Evolutionary conservation across 2,888 invertebrate genomes (phyloP), one percentile per base, ranked within the genome.

Genomic region (Bedellia somnulentella): DNA sequence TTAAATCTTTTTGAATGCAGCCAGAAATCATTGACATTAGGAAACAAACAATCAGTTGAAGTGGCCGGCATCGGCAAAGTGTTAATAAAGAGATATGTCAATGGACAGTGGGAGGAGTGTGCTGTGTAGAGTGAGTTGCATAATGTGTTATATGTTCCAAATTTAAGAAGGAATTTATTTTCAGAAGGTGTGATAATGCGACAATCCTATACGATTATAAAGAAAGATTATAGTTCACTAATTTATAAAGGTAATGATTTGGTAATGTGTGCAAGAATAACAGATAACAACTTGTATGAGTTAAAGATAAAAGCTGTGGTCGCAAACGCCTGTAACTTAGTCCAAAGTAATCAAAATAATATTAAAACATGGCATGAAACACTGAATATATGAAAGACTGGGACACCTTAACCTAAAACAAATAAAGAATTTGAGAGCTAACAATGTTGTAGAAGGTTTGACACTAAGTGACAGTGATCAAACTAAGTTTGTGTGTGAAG

Each of bases 361-460:
- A 27, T 42, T 4, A 43, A 40, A 37, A 34, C 29, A 15, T 41
- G 42, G 37, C 42, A 41, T 38, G 39, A 43, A n/a, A n/a, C n/a
- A n/a, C n/a, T n/a, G n/a, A n/a, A n/a, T n/a, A n/a, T n/a, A n/a
- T n/a, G n/a, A n/a, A 24, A 27, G 39, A 5, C 22, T 42, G 1
- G 42, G 40, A 31, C 38, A 43, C 27, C 1, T 41, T 4, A 40
- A 42, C 15, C 2, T 42, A 14, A 40, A 39, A 32, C 9, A 39
- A 37, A 34, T 41, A 8, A 33, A 35, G 13, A 40, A 33, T 15
- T 41, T 38, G 33, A 3, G 35, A 23, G 29, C 21, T 5, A 36
- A 39, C 11, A 35, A 10, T 37, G 32, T 37, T 9, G 35, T 38
- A 2, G 25, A 32, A 28, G 39, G 35, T 12, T 23, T 44, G 27